phyloP scores from a whole-genome alignment of 2,797 vertebrate species.

The Sarcophilus harrisii region DNA sequence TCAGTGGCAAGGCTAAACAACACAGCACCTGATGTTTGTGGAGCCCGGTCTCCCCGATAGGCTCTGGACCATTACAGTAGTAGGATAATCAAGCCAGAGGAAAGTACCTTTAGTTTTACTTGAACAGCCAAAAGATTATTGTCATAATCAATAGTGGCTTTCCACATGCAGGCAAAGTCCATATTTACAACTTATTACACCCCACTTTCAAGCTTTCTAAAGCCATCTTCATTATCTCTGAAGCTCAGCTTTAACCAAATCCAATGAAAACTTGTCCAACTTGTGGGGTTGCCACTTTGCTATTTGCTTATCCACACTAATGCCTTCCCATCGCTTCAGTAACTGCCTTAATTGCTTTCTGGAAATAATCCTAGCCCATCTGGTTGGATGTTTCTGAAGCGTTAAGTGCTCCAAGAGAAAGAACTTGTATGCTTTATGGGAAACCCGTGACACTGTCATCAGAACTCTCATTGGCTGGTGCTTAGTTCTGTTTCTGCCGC shows the following conservation, averaged over 20 bases:
- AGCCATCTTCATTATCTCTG: conserved; percentile 77
- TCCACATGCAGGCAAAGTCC: conserved; percentile 50
- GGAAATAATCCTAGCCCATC: conserved; percentile 82
- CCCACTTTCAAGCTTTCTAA: conserved; percentile 66
- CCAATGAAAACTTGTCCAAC: conserved; percentile 76
- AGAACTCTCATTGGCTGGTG: conserved; percentile 65
- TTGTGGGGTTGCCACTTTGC: conserved; percentile 71
- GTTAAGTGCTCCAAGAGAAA: conserved; percentile 81
- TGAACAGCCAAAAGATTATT: conserved; percentile 63
- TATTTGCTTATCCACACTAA: conserved; percentile 77
- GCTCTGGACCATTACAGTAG: conserved; percentile 37
- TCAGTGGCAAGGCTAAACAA: not conserved
- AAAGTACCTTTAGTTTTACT: conserved; percentile 66
- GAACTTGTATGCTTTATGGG: conserved; percentile 75
- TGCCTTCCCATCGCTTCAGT: conserved; percentile 75
- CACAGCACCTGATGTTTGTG: not conserved
- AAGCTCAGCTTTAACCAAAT: conserved; percentile 77
- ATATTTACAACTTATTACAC: conserved; percentile 60
- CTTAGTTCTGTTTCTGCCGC: conserved; percentile 49
- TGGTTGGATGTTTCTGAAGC: conserved; percentile 79
- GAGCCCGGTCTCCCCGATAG: not conserved
- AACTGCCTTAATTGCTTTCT: conserved; percentile 82
- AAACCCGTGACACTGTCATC: conserved; percentile 56
- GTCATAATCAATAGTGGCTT: conserved; percentile 58
- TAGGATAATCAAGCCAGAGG: conserved; percentile 41